A percentile compares a stretch with the other conserved stretches of the same genome.
These are phyloP conservation scores for Anguilla megastoma DNA, from an alignment of 2,797 vertebrate genomes.

Conservation along the genomic window DNA sequence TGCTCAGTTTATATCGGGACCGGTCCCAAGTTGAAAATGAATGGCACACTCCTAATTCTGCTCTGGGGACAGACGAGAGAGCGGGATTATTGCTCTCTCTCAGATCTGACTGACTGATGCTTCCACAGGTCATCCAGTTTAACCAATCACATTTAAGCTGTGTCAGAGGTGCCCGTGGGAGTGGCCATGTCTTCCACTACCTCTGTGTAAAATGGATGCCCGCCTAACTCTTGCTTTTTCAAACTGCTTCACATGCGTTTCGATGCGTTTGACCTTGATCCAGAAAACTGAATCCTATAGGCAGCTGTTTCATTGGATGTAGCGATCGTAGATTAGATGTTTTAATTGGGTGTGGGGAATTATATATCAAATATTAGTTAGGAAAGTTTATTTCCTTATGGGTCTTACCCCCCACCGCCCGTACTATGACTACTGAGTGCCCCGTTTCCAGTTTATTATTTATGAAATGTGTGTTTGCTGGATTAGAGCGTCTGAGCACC, in stretches of 20 bases:
- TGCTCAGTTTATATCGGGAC: not conserved
- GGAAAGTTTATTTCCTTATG: not conserved
- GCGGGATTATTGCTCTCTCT: not conserved
- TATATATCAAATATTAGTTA: not conserved
- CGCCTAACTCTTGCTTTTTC: not conserved
- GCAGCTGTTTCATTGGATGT: not conserved
- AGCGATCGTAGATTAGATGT: not conserved
- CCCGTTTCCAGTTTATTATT: not conserved
- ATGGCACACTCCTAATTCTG: not conserved
- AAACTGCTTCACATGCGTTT: not conserved
- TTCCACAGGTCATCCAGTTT: not conserved
- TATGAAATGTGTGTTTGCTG: not conserved
- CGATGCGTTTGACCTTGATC: not conserved
- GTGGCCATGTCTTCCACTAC: not conserved
- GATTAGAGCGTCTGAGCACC: not conserved
- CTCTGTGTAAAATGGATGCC: not conserved
- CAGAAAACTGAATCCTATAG: not conserved
- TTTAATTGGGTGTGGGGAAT: not conserved
- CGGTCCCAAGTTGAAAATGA: not conserved
- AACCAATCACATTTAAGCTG: not conserved
- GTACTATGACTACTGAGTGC: not conserved
- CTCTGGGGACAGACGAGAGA: not conserved
- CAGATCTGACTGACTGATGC: not conserved
- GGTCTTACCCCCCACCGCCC: not conserved
- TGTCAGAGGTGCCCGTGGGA: not conserved